Conservation (phyloP, 2,113 vertebrate genomes). For the Oophaga pumilio region DNA sequence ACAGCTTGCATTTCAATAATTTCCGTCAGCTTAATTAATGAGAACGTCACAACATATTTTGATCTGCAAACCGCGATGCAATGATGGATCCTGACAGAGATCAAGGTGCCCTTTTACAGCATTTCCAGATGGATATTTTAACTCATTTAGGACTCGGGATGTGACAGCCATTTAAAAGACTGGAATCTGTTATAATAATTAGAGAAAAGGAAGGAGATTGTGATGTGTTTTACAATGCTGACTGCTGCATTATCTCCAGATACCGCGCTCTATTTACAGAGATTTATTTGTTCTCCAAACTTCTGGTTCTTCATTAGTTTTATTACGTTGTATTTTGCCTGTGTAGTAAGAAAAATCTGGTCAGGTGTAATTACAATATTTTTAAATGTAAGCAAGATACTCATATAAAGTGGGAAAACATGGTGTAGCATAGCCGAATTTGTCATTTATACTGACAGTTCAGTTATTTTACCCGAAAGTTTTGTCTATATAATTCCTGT, state of each 20-base stretch:
- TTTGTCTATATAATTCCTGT: too few species aligned
- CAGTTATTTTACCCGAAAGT: too few species aligned
- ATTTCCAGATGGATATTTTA: slow-evolving; percentile 51
- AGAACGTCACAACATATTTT: slow-evolving; percentile 52
- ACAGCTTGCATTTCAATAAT: slow-evolving; percentile 54
- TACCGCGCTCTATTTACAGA: background rate
- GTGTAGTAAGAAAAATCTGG: background rate
- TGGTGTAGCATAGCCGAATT: too few species aligned
- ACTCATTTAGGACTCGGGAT: slow-evolving; percentile 24
- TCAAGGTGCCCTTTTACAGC: slow-evolving; percentile 50
- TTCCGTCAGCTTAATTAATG: slow-evolving; percentile 55
- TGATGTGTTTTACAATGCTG: background rate
- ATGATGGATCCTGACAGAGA: slow-evolving; percentile 52
- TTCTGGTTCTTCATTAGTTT: background rate
- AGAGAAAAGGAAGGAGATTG: background rate
- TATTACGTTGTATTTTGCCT: background rate
- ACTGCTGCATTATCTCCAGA: background rate
- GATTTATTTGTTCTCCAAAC: background rate
- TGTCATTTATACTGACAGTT: too few species aligned
- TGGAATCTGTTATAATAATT: slow-evolving; percentile 1
- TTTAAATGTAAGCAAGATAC: too few species aligned
- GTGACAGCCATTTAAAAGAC: background rate
- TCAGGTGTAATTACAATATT: background rate
- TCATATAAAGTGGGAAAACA: too few species aligned
- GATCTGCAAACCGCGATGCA: slow-evolving; percentile 38